Conservation (phyloP, 2,888 invertebrate species). For the Julus scanicus region DNA sequence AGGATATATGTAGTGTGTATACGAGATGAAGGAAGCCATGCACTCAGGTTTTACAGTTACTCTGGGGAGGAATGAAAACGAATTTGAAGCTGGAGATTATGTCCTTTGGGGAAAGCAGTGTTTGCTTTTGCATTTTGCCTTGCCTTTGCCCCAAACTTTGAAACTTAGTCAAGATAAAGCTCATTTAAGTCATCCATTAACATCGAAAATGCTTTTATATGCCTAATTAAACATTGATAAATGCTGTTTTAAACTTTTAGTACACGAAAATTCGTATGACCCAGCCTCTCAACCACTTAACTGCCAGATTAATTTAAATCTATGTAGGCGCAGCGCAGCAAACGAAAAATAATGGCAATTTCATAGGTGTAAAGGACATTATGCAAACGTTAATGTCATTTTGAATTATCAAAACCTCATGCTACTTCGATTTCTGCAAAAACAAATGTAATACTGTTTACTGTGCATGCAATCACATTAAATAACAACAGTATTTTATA, state of each 20-base stretch:
- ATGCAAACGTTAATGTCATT: background rate
- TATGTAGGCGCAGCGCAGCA: background rate
- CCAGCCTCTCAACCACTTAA: slow-evolving; percentile 30
- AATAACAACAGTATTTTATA: too few relatives aligned
- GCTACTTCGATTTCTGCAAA: background rate
- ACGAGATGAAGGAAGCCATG: slow-evolving; percentile 14
- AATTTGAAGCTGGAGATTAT: slow-evolving; percentile 45
- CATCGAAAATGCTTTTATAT: slow-evolving; percentile 48
- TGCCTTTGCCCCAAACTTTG: slow-evolving; percentile 32
- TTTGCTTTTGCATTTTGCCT: slow-evolving; percentile 20
- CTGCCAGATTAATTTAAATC: slow-evolving; percentile 32
- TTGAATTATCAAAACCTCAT: background rate
- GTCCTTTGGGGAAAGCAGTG: slow-evolving; percentile 28
- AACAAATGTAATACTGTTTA: background rate
- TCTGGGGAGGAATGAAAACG: slow-evolving; percentile 44
- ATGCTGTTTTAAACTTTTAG: slow-evolving; percentile 46
- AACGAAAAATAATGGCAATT: background rate
- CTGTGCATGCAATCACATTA: background rate
- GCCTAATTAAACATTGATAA: slow-evolving; percentile 52
- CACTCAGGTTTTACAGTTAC: slow-evolving; percentile 41
- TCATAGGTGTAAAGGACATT: background rate
- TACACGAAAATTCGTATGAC: slow-evolving; percentile 1
- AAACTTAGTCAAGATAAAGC: slow-evolving; percentile 49
- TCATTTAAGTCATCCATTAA: slow-evolving; percentile 49
- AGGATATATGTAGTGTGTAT: background rate